Percentiles rank a stretch among this genome's conserved stretches.
phyloP scores from a whole-genome alignment of 2,888 invertebrate species.

The Folsomia candida region DNA sequence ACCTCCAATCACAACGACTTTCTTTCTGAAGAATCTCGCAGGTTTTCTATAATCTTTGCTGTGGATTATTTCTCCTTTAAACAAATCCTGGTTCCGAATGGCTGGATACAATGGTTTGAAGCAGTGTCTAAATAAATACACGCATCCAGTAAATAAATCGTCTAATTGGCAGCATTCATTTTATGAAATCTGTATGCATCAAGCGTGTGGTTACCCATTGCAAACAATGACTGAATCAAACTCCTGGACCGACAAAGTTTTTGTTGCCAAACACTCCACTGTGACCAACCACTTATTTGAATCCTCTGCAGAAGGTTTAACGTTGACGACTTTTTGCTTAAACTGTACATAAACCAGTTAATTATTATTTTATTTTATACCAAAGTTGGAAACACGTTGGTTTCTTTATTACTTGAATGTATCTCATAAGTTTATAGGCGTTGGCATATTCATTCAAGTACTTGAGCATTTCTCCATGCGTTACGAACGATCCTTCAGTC shows the following conservation, averaged over 20 bases:
- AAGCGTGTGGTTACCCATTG: conserved; percentile 30
- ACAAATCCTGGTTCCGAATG: background rate
- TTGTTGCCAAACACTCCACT: background rate
- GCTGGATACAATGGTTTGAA: background rate
- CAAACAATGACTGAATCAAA: conserved; percentile 1
- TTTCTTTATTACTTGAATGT: conserved; percentile 4
- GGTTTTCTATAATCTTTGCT: conserved; percentile 6
- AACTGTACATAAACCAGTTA: background rate
- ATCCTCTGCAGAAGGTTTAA: background rate
- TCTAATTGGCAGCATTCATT: conserved; percentile 15
- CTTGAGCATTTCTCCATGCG: background rate
- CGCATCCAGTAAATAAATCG: conserved; percentile 1
- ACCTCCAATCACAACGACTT: conserved; percentile 63
- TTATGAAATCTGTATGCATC: conserved; percentile 13
- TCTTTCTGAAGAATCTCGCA: background rate
- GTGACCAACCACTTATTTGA: background rate
- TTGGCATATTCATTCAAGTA: background rate
- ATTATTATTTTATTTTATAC: background rate
- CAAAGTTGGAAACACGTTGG: background rate
- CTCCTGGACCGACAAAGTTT: background rate
- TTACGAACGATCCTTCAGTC: background rate
- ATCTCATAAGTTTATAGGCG: background rate
- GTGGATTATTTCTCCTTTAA: conserved; percentile 9
- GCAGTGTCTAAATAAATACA: conserved; percentile 4
- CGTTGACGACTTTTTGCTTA: background rate